Evolutionary conservation across 2,113 vertebrate species (phyloP).

Genomic region (Aphelocoma coerulescens): DNA sequence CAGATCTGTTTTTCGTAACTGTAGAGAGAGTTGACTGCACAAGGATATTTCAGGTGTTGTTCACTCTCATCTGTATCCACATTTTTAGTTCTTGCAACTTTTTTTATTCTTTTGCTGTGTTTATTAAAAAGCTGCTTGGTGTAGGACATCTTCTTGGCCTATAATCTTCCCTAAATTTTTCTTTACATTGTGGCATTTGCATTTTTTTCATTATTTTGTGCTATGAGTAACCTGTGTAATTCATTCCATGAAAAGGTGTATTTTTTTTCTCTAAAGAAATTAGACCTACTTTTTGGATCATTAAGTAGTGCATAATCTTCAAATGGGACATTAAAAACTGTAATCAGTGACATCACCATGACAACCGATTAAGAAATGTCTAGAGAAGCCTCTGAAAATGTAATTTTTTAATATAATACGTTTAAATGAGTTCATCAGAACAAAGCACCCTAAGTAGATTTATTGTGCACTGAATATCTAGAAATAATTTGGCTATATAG

Average conservation of each 20-base stretch:
- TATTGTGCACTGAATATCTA: slow-evolving; percentile 24
- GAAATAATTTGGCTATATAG: neutral
- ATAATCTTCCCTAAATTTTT: neutral
- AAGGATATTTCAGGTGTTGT: neutral
- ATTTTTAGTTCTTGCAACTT: neutral
- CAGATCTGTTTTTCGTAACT: neutral
- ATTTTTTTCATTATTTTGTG: slow-evolving; percentile 7
- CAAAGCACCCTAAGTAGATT: slow-evolving; percentile 34
- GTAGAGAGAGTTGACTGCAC: neutral
- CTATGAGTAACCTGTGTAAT: neutral
- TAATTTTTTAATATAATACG: slow-evolving; percentile 47
- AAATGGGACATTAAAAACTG: slow-evolving; percentile 51
- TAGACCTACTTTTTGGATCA: slow-evolving; percentile 5
- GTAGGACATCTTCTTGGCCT: neutral
- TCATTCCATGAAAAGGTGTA: neutral
- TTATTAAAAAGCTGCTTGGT: neutral
- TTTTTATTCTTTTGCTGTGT: neutral
- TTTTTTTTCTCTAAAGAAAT: slow-evolving; percentile 1
- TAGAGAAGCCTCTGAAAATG: slow-evolving; percentile 36
- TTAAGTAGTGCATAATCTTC: slow-evolving; percentile 36
- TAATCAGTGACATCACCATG: slow-evolving; percentile 55
- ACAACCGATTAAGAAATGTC: slow-evolving; percentile 46
- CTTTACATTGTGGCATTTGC: neutral
- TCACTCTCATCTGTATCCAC: neutral
- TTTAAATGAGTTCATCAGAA: slow-evolving; percentile 51